A percentile compares a stretch with the other conserved stretches of the same genome.
Evolutionary conservation across 2,797 vertebrate genomes (phyloP).

Genomic region (Pagetopsis macropterus): DNA sequence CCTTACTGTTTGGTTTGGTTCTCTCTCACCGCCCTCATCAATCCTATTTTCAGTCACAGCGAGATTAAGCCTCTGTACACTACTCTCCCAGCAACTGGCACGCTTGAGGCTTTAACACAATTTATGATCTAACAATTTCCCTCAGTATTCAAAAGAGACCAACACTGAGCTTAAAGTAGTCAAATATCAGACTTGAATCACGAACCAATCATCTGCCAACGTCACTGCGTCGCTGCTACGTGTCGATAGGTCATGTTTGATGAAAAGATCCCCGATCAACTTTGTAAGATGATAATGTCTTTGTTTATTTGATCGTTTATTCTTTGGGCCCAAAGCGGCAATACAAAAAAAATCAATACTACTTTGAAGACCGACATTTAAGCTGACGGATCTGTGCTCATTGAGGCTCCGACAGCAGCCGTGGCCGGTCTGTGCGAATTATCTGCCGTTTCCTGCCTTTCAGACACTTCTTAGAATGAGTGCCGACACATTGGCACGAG

Average conservation of each 20-base stretch:
- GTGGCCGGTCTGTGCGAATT: constrained; percentile 41
- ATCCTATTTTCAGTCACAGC: constrained; percentile 10
- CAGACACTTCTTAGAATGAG: constrained; percentile 50
- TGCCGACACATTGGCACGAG: constrained; percentile 47
- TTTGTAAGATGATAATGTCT: constrained; percentile 5
- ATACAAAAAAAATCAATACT: constrained; percentile 3
- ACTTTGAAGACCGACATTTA: constrained; percentile 15
- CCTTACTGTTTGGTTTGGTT: constrained; percentile 30
- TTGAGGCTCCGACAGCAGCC: constrained; percentile 47
- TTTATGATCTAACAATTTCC: constrained; percentile 9
- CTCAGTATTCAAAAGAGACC: no score
- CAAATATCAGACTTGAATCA: no score
- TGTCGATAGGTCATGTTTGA: background rate
- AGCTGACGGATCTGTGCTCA: constrained; percentile 29
- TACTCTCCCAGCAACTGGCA: background rate
- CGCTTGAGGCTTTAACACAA: background rate
- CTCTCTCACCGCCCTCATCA: constrained; percentile 16
- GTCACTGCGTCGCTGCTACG: no score
- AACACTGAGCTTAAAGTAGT: no score
- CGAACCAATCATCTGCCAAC: no score
- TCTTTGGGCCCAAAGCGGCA: background rate
- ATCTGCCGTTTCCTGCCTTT: constrained; percentile 40
- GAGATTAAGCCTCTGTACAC: background rate
- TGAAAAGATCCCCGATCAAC: constrained; percentile 8
- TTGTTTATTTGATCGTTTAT: background rate